These are phyloP conservation scores for Toxostoma redivivum DNA, from an alignment of 2,113 vertebrate species.

Conservation along the genomic window DNA sequence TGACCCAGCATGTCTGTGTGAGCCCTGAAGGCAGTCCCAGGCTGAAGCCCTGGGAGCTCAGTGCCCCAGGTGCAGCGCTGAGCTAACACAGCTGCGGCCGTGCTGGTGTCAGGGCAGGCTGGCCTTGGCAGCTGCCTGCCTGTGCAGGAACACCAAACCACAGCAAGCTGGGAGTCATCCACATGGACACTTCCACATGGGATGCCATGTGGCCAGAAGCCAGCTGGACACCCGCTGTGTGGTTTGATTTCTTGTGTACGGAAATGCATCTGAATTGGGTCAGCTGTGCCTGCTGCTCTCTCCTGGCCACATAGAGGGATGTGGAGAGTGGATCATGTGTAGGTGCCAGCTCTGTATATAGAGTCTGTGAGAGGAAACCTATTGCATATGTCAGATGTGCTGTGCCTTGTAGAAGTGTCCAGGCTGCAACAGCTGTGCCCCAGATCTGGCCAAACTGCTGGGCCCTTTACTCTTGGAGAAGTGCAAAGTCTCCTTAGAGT, in stretches of 20 bases:
- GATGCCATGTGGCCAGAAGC: background rate
- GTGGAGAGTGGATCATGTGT: accelerated
- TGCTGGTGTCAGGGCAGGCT: background rate
- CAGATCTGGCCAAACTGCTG: background rate
- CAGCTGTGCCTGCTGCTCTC: background rate
- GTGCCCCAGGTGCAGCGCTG: background rate
- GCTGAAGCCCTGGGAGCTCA: background rate
- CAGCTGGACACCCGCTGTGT: background rate
- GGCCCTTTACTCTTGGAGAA: background rate
- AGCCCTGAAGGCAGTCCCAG: background rate
- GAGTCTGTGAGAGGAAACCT: accelerated
- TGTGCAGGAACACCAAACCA: background rate
- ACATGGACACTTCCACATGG: background rate
- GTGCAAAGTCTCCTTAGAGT: background rate
- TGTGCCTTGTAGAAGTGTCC: background rate
- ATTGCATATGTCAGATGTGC: background rate
- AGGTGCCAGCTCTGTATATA: background rate
- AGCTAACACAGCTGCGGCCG: background rate
- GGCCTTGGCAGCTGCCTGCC: background rate
- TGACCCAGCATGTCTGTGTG: background rate
- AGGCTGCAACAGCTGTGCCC: background rate
- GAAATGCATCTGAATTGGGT: background rate
- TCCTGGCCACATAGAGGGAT: accelerated
- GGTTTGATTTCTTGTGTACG: background rate
- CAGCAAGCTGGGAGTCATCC: background rate